Evolutionary conservation across 1,140 invertebrate genomes (phyloP).

Genomic region (Patella vulgata): DNA sequence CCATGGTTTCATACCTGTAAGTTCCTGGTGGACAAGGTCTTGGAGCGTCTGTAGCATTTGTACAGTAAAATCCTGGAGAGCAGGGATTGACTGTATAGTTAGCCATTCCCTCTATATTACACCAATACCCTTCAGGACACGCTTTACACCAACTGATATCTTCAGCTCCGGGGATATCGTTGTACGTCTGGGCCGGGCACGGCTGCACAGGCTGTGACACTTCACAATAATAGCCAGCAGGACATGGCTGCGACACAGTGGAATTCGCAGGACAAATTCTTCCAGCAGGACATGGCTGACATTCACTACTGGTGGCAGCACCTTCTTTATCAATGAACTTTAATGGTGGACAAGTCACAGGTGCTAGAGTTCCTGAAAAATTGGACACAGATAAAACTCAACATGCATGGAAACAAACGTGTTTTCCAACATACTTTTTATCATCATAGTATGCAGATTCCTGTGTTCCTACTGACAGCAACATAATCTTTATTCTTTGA

Average conservation of each 20-base stretch:
- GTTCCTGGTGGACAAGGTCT: constrained; percentile 56
- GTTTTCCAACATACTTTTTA: too few species aligned
- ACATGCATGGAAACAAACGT: too few species aligned
- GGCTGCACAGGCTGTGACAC: constrained; percentile 28
- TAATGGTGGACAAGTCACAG: constrained; percentile 40
- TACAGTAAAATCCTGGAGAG: constrained; percentile 56
- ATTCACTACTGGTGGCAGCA: constrained; percentile 48
- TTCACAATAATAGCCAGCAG: constrained; percentile 52
- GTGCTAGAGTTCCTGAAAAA: constrained; percentile 33
- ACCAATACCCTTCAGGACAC: constrained; percentile 59
- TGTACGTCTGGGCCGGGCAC: constrained; percentile 55
- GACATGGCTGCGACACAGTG: constrained; percentile 53
- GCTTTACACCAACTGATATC: constrained; percentile 50
- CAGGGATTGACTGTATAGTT: constrained; percentile 53
- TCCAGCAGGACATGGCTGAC: constrained; percentile 58
- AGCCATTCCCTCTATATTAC: constrained; percentile 51
- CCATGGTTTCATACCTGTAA: constrained; percentile 63
- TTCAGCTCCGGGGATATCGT: constrained; percentile 46
- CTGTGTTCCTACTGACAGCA: too few species aligned
- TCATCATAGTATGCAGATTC: too few species aligned
- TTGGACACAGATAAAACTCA: not conserved
- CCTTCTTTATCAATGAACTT: constrained; percentile 56
- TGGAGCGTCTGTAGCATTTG: constrained; percentile 45
- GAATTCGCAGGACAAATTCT: constrained; percentile 55
- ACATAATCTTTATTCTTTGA: not conserved